A percentile compares a stretch with the other conserved stretches of the same genome.
phyloP scores from a whole-genome alignment of 2,797 vertebrate species.

The Scolopax bukidnonensis region DNA sequence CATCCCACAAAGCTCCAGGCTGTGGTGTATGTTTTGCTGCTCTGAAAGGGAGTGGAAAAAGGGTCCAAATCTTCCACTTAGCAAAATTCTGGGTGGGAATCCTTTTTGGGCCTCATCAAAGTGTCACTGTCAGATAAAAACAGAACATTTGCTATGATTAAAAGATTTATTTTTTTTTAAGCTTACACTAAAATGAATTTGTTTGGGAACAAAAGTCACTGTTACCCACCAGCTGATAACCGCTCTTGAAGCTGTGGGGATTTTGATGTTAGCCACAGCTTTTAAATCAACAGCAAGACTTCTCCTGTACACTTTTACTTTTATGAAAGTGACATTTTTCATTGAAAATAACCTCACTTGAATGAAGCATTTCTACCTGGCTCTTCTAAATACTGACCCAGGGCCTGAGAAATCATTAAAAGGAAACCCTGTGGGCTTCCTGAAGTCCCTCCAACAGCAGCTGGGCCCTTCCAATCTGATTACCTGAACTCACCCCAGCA shows the following conservation, averaged over 20 bases:
- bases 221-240: not conserved
- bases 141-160: not conserved
- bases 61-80: not conserved
- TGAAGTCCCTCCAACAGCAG: not conserved
- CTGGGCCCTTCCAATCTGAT: not conserved
- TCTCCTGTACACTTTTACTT: not conserved
- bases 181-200: not conserved
- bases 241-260: not conserved
- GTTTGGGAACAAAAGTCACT: not conserved
- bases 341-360: not conserved
- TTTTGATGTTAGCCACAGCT: not conserved
- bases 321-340: not conserved
- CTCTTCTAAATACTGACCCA: not conserved
- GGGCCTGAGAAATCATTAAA: not conserved
- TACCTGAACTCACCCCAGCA: not conserved
- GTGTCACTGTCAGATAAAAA: not conserved
- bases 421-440: not conserved
- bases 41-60: not conserved
- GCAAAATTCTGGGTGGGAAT: not conserved
- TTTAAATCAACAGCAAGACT: not conserved
- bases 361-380: not conserved
- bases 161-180: not conserved
- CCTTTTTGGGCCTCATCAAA: not conserved
- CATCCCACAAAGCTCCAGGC: fast-evolving
- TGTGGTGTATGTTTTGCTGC: not conserved